Conservation (phyloP, 2,113 vertebrate genomes). For the Balaeniceps rex region DNA sequence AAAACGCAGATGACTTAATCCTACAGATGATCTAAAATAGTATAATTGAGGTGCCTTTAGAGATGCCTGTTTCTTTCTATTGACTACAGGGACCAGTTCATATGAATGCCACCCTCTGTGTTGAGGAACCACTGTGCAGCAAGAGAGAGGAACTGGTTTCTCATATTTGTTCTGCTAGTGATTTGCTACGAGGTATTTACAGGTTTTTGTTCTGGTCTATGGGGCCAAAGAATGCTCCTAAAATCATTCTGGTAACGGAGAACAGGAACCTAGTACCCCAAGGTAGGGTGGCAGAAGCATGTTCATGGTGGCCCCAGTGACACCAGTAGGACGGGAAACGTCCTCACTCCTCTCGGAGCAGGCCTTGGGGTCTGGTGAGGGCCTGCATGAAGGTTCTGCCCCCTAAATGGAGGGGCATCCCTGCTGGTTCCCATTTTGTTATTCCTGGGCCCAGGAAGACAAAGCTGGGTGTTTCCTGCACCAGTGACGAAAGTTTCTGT, state of each 20-base stretch:
- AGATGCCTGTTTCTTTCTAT: neutral
- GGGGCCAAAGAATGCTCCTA: neutral
- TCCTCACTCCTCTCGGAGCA: neutral
- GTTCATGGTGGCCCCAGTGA: neutral
- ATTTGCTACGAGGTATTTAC: neutral
- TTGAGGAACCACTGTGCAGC: neutral
- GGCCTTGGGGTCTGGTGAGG: accelerated
- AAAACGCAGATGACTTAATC: neutral
- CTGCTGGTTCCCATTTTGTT: neutral
- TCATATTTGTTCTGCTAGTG: neutral
- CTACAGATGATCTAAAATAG: neutral
- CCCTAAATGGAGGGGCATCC: neutral
- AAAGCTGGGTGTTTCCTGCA: neutral
- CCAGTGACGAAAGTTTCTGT: neutral
- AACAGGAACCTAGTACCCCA: neutral
- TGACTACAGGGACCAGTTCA: neutral
- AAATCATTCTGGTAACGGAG: neutral
- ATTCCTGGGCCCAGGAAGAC: neutral
- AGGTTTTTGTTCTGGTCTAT: neutral
- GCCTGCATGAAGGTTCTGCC: neutral
- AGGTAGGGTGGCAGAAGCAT: neutral
- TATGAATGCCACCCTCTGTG: neutral
- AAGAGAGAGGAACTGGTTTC: neutral
- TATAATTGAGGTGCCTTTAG: neutral
- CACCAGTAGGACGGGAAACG: accelerated